A percentile compares a stretch with the other conserved stretches of the same genome.
phyloP scores from a whole-genome alignment of 1,140 invertebrate genomes.

The Orius insidiosus region DNA sequence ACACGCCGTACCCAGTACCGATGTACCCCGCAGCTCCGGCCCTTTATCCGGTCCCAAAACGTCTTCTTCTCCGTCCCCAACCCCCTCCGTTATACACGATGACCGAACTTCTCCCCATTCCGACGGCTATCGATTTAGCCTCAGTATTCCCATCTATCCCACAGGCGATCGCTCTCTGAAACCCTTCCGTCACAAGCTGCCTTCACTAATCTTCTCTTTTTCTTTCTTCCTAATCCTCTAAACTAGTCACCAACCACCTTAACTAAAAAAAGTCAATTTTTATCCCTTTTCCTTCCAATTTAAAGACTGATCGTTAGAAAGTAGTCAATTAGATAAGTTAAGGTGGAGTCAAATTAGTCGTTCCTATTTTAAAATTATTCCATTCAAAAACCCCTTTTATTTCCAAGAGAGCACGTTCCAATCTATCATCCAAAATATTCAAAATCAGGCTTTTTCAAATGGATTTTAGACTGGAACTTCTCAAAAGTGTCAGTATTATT shows the following conservation, averaged over 20 bases:
- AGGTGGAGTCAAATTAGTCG: slow-evolving; percentile 6
- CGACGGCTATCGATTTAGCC: slow-evolving; percentile 45
- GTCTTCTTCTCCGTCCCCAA: slow-evolving; percentile 23
- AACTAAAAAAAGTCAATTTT: background rate
- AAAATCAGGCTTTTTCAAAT: no score
- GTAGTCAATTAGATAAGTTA: slow-evolving; percentile 6
- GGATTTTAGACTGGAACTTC: no score
- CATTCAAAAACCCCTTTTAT: background rate
- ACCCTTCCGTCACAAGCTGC: background rate
- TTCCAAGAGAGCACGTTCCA: no score
- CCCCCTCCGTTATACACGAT: slow-evolving; percentile 43
- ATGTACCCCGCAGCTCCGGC: slow-evolving; percentile 23
- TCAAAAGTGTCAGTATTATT: slow-evolving; percentile 8
- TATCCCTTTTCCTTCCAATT: background rate
- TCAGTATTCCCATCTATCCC: slow-evolving; percentile 30
- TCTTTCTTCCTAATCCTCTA: no score
- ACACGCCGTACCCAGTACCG: slow-evolving; percentile 38
- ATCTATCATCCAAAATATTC: no score
- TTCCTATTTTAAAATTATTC: slow-evolving; percentile 6
- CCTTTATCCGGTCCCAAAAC: slow-evolving; percentile 32
- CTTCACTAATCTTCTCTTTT: background rate
- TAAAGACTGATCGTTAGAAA: slow-evolving; percentile 6
- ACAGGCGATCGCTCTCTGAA: slow-evolving; percentile 14
- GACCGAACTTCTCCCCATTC: slow-evolving; percentile 44
- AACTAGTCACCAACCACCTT: slow-evolving; percentile 2